Evolutionary conservation across 2,888 invertebrate genomes (phyloP).

Genomic region (Serripes groenlandicus): DNA sequence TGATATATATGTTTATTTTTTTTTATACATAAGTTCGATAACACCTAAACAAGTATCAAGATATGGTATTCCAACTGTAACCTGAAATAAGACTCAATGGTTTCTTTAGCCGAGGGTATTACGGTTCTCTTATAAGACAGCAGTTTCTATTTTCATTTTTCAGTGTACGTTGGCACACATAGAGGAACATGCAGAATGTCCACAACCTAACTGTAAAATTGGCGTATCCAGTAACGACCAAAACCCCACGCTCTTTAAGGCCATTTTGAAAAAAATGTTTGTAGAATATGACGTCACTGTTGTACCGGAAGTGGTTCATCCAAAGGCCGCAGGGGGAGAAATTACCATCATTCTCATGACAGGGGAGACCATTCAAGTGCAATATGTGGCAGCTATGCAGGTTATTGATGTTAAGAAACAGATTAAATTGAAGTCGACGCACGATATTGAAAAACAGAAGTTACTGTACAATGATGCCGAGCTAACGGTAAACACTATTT

Average conservation of each 20-base stretch:
- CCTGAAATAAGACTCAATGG: too few relatives aligned
- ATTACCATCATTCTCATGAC: slow-evolving; percentile 66
- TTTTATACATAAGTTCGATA: too few relatives aligned
- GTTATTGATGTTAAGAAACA: slow-evolving; percentile 60
- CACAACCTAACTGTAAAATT: slow-evolving; percentile 60
- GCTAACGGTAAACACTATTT: slow-evolving; percentile 67
- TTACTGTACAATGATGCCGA: slow-evolving; percentile 68
- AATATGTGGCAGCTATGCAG: slow-evolving; percentile 59
- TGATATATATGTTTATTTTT: too few relatives aligned
- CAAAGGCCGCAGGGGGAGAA: slow-evolving; percentile 20
- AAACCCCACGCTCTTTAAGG: slow-evolving; percentile 53
- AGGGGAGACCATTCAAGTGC: slow-evolving; percentile 65
- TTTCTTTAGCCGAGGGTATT: too few relatives aligned
- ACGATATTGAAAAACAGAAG: slow-evolving; percentile 68
- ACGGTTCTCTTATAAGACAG: too few relatives aligned
- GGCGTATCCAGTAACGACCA: slow-evolving; percentile 20
- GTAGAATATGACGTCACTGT: slow-evolving; percentile 59
- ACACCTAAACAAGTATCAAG: too few relatives aligned
- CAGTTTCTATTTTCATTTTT: slow-evolving; percentile 34
- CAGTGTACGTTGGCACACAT: slow-evolving; percentile 66
- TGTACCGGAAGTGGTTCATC: slow-evolving; percentile 36
- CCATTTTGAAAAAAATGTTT: slow-evolving; percentile 67
- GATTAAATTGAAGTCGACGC: slow-evolving; percentile 56
- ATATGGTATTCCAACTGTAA: too few relatives aligned
- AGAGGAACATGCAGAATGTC: slow-evolving; percentile 58